Evolutionary conservation across 2,888 invertebrate species (phyloP), one percentile per base, ranked within the genome.

Genomic region (Mycogona germanica): DNA sequence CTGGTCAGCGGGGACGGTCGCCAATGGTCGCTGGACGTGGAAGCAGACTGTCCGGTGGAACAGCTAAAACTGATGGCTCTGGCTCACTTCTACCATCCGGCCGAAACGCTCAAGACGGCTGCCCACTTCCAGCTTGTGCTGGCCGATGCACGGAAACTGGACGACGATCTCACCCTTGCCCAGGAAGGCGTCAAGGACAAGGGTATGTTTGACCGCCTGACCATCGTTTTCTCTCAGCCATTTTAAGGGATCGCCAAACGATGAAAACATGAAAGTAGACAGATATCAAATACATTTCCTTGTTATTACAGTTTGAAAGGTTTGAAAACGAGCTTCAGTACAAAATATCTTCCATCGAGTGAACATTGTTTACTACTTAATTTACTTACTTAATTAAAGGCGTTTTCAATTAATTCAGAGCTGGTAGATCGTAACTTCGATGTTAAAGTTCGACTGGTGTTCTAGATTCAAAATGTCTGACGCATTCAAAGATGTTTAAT

Each of bases 1-100:
- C 63, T 72, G 29, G 64, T 68, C 3, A 68, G 64, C 58, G 63
- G 64, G 49, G 67, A 69, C 59, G 71, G 72, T 17, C 61, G 60
- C 7, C 64, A 64, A 21, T 65, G 66, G 60, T 60, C 64, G 5
- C 57, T 65, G 2, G 67, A 68, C 19, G 62, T 68, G 12, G 64
- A 66, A 23, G 62, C 64, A n/a, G 70, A 68, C 53, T 63, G 65
- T 40, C 67, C 68, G 4, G 65, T 72, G 3, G 71, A 72, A 48
- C 66, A 65, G 56, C 55, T 72, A 28, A 72, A 72, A 61, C 63
- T 68, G 6, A 63, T 64, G 60, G 68, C 69, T 9, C 60, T 71
- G 42, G 63, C 66, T 29, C 67, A 70, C 56, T 68, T 72, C 56
- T 65, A 66, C 46, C 65, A 68, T 54, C 63, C 66, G 17, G 60